A percentile compares a stretch with the other conserved stretches of the same genome.
Evolutionary conservation across 2,797 vertebrate genomes (phyloP).

Genomic region (Decapterus maruadsi): DNA sequence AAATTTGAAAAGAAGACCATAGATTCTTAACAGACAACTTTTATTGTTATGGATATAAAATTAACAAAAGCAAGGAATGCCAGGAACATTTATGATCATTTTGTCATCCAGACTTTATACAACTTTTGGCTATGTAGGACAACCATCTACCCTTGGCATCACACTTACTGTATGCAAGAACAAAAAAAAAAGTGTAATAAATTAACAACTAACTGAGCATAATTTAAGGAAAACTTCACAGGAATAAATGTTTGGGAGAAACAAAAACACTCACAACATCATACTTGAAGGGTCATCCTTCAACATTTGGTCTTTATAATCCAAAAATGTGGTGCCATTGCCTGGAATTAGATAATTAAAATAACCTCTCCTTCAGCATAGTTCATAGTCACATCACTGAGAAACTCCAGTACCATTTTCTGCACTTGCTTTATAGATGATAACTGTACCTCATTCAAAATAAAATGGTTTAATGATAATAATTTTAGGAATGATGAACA

Average conservation of each 20-base stretch:
- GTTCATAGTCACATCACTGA: background rate
- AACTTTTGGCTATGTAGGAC: conserved; percentile 31
- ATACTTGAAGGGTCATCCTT: conserved; percentile 31
- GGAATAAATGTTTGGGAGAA: background rate
- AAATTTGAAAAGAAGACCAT: conserved; percentile 19
- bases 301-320: conserved; percentile 68
- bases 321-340: conserved; percentile 54
- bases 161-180: conserved; percentile 25
- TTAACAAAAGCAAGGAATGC: conserved; percentile 70
- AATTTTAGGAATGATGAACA: conserved; percentile 2
- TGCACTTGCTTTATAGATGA: conserved; percentile 2
- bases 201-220: conserved; percentile 40
- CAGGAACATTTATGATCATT: conserved; percentile 9
- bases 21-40: conserved; percentile 57
- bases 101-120: conserved; percentile 12
- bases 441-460: background rate
- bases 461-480: background rate
- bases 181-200: conserved; percentile 55
- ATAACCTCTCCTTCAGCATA: conserved; percentile 14
- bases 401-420: conserved; percentile 14
- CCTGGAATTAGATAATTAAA: conserved; percentile 42
- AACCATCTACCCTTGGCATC: conserved; percentile 15
- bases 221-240: conserved; percentile 34
- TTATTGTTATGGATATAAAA: conserved; percentile 81
- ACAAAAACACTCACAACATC: conserved; percentile 17